phyloP scores from a whole-genome alignment of 2,113 vertebrate genomes.

The Rhynchomys soricoides region DNA sequence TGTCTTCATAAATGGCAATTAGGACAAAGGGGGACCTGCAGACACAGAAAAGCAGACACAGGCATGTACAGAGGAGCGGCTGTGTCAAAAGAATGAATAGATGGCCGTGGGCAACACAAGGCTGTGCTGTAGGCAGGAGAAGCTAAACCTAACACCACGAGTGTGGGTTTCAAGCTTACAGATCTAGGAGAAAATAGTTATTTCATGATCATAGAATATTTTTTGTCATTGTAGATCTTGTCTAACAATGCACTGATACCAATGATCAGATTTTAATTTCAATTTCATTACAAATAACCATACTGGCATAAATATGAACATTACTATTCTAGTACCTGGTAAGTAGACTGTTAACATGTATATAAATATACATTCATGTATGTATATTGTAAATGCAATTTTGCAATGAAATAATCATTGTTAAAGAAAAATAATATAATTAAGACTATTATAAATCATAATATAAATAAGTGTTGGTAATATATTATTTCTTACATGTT shows the following conservation, averaged over 20 bases:
- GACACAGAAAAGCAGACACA: background rate
- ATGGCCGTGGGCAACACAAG: background rate
- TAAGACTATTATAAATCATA: background rate
- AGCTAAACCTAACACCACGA: background rate
- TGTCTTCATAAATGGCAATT: background rate
- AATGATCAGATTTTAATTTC: background rate
- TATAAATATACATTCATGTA: background rate
- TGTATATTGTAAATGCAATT: background rate
- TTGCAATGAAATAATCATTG: background rate
- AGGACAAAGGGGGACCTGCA: background rate
- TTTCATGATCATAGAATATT: background rate
- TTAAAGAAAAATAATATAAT: background rate
- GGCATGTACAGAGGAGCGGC: background rate
- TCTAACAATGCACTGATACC: background rate
- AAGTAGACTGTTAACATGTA: background rate
- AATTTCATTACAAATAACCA: background rate
- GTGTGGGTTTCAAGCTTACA: background rate
- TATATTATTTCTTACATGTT: background rate
- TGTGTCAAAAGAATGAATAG: background rate
- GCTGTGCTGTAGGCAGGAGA: background rate
- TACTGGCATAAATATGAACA: background rate
- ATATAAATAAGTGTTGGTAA: background rate
- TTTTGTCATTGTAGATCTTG: background rate
- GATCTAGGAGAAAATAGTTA: background rate
- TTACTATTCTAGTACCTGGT: background rate